Percentiles rank a stretch among this genome's conserved stretches.
Conservation (phyloP, 2,797 vertebrate species). For the Phrynocephalus guinanensis region DNA sequence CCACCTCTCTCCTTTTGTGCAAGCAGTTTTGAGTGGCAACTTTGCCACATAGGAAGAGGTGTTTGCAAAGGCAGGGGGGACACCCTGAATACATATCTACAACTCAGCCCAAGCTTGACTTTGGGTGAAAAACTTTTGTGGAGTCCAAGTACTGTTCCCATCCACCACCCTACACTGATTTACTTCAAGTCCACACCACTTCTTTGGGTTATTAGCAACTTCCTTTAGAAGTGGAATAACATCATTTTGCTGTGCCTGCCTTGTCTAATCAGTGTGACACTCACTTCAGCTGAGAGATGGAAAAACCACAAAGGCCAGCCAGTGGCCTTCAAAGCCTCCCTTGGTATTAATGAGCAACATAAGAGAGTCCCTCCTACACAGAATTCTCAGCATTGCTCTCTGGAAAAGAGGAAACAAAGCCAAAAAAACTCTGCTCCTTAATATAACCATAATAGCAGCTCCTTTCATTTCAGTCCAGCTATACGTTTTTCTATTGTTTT, state of each 20-base stretch:
- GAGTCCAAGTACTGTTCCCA: not conserved
- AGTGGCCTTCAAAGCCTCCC: not conserved
- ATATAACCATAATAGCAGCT: not conserved
- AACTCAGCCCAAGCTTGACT: not conserved
- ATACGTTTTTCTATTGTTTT: conserved; percentile 16
- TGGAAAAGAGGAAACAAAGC: conserved; percentile 9
- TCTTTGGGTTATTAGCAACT: not conserved
- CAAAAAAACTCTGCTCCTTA: conserved; percentile 8
- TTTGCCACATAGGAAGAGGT: not conserved
- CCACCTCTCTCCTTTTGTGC: no score
- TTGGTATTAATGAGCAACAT: conserved; percentile 27
- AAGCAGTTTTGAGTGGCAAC: not conserved
- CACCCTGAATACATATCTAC: not conserved
- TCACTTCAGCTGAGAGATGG: not conserved
- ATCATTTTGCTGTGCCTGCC: conserved; percentile 2
- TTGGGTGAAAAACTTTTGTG: not conserved
- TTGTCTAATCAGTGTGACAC: conserved; percentile 14
- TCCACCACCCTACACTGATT: not conserved
- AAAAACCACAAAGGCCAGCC: not conserved
- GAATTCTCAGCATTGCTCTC: fast-evolving
- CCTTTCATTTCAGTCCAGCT: not conserved
- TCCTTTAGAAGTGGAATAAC: not conserved
- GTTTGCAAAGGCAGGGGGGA: not conserved
- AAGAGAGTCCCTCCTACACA: not conserved
- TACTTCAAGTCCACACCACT: not conserved